Percentiles rank a stretch among this genome's conserved stretches.
phyloP scores from a whole-genome alignment of 2,797 vertebrate species.

The Urophycis tenuis region DNA sequence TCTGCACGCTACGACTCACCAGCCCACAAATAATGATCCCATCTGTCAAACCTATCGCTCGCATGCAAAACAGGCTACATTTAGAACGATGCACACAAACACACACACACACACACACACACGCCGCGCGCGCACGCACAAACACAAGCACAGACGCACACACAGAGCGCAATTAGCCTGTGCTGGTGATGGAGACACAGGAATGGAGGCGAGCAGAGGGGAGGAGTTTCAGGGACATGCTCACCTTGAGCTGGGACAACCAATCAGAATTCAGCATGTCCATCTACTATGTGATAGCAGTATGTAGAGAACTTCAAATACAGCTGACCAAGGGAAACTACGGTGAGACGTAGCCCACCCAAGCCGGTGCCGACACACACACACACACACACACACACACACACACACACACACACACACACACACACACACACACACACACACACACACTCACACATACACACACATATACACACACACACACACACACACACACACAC shows the following conservation, averaged over 20 bases:
- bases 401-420: background rate
- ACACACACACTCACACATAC: constrained; percentile 20
- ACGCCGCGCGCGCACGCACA: constrained; percentile 26
- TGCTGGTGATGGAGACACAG: constrained; percentile 14
- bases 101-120: constrained; percentile 22
- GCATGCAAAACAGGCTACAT: background rate
- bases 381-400: background rate
- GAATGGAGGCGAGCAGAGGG: background rate
- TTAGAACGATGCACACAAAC: constrained; percentile 6
- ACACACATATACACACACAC: background rate
- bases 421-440: constrained; percentile 1
- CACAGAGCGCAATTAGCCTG: background rate
- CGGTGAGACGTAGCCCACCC: background rate
- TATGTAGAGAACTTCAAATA: constrained; percentile 23
- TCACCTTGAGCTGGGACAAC: constrained; percentile 43
- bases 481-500: constrained; percentile 2
- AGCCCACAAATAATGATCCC: background rate
- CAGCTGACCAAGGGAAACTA: background rate
- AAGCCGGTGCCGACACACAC: background rate
- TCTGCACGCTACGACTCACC: background rate
- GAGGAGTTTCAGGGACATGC: constrained; percentile 26
- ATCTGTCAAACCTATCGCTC: background rate
- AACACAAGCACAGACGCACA: constrained; percentile 26
- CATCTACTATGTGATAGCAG: constrained; percentile 20
- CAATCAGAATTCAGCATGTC: constrained; percentile 31